Evolutionary conservation across 2,113 vertebrate species (phyloP), one percentile per base, ranked within the genome.

Genomic region (Oncorhynchus mykiss): DNA sequence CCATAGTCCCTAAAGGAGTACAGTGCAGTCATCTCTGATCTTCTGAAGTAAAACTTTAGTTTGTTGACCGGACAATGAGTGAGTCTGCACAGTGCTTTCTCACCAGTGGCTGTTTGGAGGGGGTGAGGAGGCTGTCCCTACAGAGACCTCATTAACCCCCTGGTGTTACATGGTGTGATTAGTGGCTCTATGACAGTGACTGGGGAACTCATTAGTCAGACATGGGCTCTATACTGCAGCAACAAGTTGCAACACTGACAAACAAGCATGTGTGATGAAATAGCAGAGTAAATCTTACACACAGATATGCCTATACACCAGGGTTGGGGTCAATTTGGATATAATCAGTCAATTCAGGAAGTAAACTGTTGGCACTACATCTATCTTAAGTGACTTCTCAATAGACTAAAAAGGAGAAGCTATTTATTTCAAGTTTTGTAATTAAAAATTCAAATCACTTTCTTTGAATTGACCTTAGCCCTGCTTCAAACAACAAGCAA

Each of bases 201-300:
- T 71, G n/a, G 14, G 22, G 59, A 27, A 12, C 49, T 71, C 34
- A 77, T 77, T 65, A 71, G 25, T 18, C 60, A 24, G 18, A 25
- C 29, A 49, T 18, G 3, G 27, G 29, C 11, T 57, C 24, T 29
- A 11, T 22, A 48, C 29, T 49, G 34, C 48, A 39, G 68, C 54
- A 65, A 45, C 24, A n/a, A 24, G 34, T 24, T 5, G 14, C n/a
- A 27, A 24, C 18, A 51, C 22, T 22, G 25, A 31, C 6, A 27
- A 45, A 67, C 22, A 62, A 22, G 3, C 20, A 12, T 27, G 29
- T 54, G 29, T 51, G 24, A 71, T 71, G 59, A 65, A 65, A 49
- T 69, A 65, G 48, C 75, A 77, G 54, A 57, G 14, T 57, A 4
- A 57, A 5, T 57, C 14, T 57, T 57, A 20, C 54, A 57, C 20